A percentile compares a stretch with the other conserved stretches of the same genome.
These are phyloP conservation scores for Peucedramus taeniatus DNA, from an alignment of 2,113 vertebrate genomes.

Conservation along the genomic window DNA sequence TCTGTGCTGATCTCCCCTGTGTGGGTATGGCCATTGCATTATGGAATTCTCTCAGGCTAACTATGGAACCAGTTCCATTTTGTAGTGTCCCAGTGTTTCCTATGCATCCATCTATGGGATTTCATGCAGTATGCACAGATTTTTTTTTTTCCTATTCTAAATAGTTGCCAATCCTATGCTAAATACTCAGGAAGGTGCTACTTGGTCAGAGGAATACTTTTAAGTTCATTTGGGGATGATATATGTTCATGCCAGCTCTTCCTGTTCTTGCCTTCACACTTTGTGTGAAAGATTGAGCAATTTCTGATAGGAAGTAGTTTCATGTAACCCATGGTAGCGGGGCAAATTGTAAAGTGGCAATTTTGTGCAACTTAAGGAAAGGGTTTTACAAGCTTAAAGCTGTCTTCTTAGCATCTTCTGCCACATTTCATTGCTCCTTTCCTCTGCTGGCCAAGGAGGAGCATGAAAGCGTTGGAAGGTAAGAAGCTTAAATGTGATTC, in stretches of 20 bases:
- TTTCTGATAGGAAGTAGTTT: not conserved
- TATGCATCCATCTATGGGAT: not conserved
- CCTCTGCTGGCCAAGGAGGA: not conserved
- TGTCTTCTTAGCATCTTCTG: not conserved
- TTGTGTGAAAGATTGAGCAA: fast-evolving
- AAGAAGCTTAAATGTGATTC: not conserved
- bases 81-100: not conserved
- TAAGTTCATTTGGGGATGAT: not conserved
- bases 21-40: not conserved
- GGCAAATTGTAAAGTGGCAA: not conserved
- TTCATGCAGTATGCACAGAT: not conserved
- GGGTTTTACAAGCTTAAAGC: not conserved
- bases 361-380: not conserved
- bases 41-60: not conserved
- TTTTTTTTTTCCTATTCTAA: not conserved
- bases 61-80: fast-evolving
- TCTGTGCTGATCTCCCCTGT: not conserved
- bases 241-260: not conserved
- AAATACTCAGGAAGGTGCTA: not conserved
- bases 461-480: not conserved
- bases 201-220: not conserved
- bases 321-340: not conserved
- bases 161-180: not conserved
- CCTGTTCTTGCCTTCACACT: not conserved
- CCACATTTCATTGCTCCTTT: not conserved